phyloP scores from a whole-genome alignment of 2,113 vertebrate genomes.

The Acrocephalus kingi region DNA sequence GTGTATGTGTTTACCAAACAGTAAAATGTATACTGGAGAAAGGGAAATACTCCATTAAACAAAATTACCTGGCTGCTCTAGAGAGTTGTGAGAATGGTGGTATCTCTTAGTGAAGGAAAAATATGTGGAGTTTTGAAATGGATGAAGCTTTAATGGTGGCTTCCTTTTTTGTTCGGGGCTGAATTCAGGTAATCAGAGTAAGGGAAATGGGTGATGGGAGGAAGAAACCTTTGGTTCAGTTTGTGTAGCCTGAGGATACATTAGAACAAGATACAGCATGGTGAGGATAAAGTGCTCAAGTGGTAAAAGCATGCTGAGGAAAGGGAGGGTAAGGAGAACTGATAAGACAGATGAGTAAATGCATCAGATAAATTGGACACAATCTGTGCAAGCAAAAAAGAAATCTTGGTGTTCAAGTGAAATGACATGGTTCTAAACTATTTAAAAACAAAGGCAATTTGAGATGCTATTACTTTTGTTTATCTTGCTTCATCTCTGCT shows the following conservation, averaged over 20 bases:
- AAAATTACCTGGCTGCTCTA: not conserved
- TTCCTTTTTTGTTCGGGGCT: not conserved
- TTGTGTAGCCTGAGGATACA: not conserved
- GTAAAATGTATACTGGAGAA: not conserved
- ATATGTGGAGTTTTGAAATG: not conserved
- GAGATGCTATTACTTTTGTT: not conserved
- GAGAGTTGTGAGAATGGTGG: not conserved
- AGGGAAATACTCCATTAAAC: not conserved
- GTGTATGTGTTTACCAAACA: not conserved
- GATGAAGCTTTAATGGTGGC: not conserved
- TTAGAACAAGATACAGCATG: not conserved
- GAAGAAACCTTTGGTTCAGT: not conserved
- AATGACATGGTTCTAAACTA: not conserved
- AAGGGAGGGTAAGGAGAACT: not conserved
- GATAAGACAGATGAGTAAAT: not conserved
- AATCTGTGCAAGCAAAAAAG: not conserved
- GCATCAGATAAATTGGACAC: not conserved
- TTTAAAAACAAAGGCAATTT: constrained; percentile 1
- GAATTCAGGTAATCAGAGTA: not conserved
- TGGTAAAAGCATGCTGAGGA: not conserved
- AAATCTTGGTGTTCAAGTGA: not conserved
- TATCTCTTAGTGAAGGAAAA: not conserved
- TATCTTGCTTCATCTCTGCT: not conserved
- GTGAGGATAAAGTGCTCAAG: not conserved
- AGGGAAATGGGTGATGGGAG: not conserved